Evolutionary conservation across 2,888 invertebrate species (phyloP), one percentile per base, ranked within the genome.

Genomic region (Griposia aprilina): DNA sequence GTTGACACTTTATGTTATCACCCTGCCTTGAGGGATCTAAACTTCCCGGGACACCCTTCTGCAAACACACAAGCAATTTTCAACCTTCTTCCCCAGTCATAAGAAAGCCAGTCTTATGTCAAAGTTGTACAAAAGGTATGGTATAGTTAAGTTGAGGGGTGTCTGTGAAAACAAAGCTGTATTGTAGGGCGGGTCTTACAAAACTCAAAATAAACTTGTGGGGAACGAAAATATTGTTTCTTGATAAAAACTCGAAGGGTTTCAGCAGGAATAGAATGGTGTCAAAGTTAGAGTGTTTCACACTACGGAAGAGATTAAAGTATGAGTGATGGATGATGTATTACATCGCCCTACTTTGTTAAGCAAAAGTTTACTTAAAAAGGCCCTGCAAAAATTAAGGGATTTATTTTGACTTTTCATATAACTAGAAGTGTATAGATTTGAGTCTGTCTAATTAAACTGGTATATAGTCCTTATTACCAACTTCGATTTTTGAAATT

Each of bases 1-100:
- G 94, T 96, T 95, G 95, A 95, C 95, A 93, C 90, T 92, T 89
- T 83, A 87, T 88, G 89, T 94, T 95, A 94, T 93, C 95, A 92
- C 93, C 90, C 92, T 74, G 85, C 85, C 88, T 89, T 90, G 87
- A 87, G 74, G 81, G 74, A 74, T 87, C 85, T 20, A 84, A 73
- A 72, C 60, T 66, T 78, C 60, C 68, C 80, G 71, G 76, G 62
- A 71, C 78, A 81, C 81, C 62, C 50, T 68, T 70, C 55, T 65
- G 1, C 45, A 65, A 57, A 65, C 60, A 62, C 50, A 52, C 75
- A 85, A 68, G 48, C 55, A 17, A 87, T 68, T 83, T 70, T 73
- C n/a, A 48, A 78, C 87, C 80, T 78, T 91, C 89, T 78, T 7
- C 0, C 23, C 8, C 8, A 5, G 4, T 1, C 4, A 13, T 11